Percentiles rank a stretch among this genome's conserved stretches.
These are phyloP conservation scores for Holacanthus passer DNA, from an alignment of 2,113 vertebrate species.

Conservation along the genomic window DNA sequence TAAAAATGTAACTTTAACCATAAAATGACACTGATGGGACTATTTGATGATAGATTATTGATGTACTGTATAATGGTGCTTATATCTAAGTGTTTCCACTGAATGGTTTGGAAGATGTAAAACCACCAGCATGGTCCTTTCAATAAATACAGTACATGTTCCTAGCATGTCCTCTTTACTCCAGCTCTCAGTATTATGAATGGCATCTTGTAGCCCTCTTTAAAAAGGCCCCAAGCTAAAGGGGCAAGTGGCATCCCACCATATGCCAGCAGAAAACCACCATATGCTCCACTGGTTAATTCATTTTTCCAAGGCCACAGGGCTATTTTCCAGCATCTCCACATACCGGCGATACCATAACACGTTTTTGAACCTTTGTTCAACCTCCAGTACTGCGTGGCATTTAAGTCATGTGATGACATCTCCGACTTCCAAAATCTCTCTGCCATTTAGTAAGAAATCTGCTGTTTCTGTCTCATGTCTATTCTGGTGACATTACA, in stretches of 20 bases:
- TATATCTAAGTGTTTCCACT: background rate
- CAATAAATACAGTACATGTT: slow-evolving; percentile 23
- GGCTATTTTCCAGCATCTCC: slow-evolving; percentile 54
- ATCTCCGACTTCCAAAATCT: slow-evolving; percentile 38
- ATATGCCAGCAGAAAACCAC: slow-evolving; percentile 78
- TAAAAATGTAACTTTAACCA: background rate
- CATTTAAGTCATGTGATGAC: slow-evolving; percentile 28
- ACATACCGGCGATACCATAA: slow-evolving; percentile 42
- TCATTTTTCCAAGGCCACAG: slow-evolving; percentile 70
- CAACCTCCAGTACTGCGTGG: slow-evolving; percentile 21
- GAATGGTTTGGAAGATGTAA: slow-evolving; percentile 13
- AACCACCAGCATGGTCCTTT: background rate
- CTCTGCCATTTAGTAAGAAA: slow-evolving; percentile 22
- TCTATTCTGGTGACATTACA: slow-evolving; percentile 55
- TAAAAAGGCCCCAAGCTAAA: slow-evolving; percentile 70
- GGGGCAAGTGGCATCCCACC: slow-evolving; percentile 70
- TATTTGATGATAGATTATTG: background rate
- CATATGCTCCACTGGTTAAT: slow-evolving; percentile 83
- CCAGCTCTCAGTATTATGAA: slow-evolving; percentile 68
- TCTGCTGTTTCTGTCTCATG: slow-evolving; percentile 35
- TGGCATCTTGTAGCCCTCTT: slow-evolving; percentile 53
- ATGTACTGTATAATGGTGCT: background rate
- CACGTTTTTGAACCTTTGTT: slow-evolving; percentile 48
- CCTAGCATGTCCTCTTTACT: slow-evolving; percentile 38
- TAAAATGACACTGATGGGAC: background rate